These are phyloP conservation scores for Temnothorax ravouxi DNA, from an alignment of 2,888 invertebrate species.

Conservation along the genomic window DNA sequence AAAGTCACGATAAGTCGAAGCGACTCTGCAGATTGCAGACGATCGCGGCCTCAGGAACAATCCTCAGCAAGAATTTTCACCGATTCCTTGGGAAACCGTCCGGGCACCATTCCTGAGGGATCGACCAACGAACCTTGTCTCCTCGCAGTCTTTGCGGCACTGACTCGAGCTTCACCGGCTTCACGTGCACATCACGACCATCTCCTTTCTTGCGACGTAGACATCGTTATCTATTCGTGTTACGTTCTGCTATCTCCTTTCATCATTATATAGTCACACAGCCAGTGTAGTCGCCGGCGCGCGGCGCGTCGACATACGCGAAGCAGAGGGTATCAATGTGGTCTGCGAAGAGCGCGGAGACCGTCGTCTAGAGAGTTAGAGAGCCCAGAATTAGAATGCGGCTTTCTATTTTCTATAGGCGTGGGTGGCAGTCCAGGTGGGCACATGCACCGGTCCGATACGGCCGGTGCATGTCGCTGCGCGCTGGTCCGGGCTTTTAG, in stretches of 20 bases:
- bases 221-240: conserved; percentile 74
- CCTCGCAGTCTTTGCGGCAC: conserved; percentile 24
- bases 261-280: conserved; percentile 58
- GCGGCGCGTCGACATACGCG: conserved; percentile 56
- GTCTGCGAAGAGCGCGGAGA: neutral
- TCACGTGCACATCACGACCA: conserved; percentile 37
- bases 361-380: neutral
- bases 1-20: neutral
- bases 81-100: neutral
- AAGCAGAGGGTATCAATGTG: conserved; percentile 39
- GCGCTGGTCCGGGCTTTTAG: neutral
- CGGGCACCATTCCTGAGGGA: neutral
- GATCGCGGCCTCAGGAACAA: neutral
- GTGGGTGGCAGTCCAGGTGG: neutral
- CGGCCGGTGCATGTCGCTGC: neutral
- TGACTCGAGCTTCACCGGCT: conserved; percentile 23
- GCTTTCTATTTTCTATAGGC: neutral
- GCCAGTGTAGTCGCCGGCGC: neutral
- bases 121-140: conserved; percentile 38
- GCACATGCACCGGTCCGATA: conserved; percentile 26
- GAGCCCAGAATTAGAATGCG: conserved; percentile 21
- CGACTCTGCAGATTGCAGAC: neutral
- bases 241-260: conserved; percentile 64
- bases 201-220: conserved; percentile 46
- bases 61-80: neutral